A percentile compares a stretch with the other conserved stretches of the same genome.
phyloP scores from a whole-genome alignment of 2,888 invertebrate species.

The Lypha dubia region DNA sequence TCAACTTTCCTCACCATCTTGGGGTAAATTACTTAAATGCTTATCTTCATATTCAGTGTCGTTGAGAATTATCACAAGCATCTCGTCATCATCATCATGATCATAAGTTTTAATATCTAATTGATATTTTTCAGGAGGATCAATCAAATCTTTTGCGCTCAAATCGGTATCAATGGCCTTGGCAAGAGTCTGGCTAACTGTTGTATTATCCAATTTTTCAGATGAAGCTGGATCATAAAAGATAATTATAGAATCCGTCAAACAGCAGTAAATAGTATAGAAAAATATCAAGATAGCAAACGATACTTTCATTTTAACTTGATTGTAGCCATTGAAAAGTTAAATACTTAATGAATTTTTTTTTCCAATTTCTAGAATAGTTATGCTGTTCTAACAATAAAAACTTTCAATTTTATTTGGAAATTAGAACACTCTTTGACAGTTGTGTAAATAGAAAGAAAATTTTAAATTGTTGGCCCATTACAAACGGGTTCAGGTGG shows the following conservation, averaged over 20 bases:
- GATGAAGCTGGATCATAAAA: background rate
- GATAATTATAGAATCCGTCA: slow-evolving; percentile 12
- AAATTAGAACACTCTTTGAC: slow-evolving; percentile 1
- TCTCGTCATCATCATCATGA: background rate
- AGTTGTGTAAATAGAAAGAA: slow-evolving; percentile 56
- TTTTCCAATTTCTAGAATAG: background rate
- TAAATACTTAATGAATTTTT: slow-evolving; percentile 25
- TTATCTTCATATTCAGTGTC: background rate
- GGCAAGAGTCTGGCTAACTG: background rate
- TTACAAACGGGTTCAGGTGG: too few species aligned
- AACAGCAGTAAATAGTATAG: slow-evolving; percentile 25
- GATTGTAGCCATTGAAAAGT: background rate
- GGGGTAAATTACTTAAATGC: background rate
- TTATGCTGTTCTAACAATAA: slow-evolving; percentile 21
- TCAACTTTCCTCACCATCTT: background rate
- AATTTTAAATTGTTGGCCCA: too few species aligned
- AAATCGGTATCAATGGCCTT: background rate
- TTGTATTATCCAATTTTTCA: background rate
- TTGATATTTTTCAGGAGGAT: background rate
- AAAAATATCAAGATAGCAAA: slow-evolving; percentile 49
- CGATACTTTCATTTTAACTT: slow-evolving; percentile 51
- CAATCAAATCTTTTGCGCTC: background rate
- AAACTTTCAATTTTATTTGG: background rate
- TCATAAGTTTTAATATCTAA: background rate
- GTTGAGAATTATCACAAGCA: background rate